phyloP scores from a whole-genome alignment of 2,888 invertebrate species.

The Acanthosepion pharaonis region DNA sequence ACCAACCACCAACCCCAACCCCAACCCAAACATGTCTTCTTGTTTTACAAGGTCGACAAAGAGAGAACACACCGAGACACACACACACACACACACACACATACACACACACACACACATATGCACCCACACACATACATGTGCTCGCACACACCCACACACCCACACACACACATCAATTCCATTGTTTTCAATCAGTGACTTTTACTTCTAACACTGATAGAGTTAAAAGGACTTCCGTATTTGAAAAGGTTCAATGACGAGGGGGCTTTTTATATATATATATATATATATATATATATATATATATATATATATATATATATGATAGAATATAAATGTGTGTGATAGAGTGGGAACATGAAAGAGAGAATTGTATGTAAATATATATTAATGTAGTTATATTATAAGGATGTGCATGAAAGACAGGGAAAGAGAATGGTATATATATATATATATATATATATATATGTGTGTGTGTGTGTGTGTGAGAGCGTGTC shows the following conservation, averaged over 20 bases:
- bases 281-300: too few relatives aligned
- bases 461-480: background rate
- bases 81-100: background rate
- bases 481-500: background rate
- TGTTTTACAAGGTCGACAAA: background rate
- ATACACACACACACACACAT: background rate
- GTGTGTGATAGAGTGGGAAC: too few relatives aligned
- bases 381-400: too few relatives aligned
- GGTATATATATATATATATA: too few relatives aligned
- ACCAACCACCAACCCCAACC: background rate
- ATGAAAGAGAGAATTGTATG: background rate
- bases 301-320: too few relatives aligned
- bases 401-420: too few relatives aligned
- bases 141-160: background rate
- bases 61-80: background rate
- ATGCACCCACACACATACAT: background rate
- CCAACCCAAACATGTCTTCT: background rate
- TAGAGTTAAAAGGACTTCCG: background rate
- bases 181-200: constrained; percentile 17
- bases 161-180: background rate
- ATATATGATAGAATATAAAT: too few relatives aligned
- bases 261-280: too few relatives aligned
- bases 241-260: background rate
- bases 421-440: background rate
- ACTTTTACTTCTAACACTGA: background rate